These are phyloP conservation scores for Numenius phaeopus DNA, from an alignment of 2,797 vertebrate species.

Conservation along the genomic window DNA sequence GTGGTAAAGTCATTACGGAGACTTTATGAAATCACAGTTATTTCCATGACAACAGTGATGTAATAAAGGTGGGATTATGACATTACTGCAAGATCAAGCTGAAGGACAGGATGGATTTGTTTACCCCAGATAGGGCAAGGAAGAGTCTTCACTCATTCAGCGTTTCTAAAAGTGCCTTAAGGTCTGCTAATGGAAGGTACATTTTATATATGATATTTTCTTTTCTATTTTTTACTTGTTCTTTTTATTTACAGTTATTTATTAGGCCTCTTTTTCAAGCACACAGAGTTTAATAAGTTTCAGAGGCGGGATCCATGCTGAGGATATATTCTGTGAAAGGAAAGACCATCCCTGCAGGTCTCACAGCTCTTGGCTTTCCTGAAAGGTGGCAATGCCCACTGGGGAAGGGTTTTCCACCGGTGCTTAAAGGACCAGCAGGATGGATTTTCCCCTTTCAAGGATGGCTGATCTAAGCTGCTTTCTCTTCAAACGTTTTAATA, in stretches of 20 bases:
- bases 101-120: conserved; percentile 72
- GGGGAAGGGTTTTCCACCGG: conserved; percentile 8
- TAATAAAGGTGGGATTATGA: conserved; percentile 75
- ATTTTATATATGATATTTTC: neutral
- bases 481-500: conserved; percentile 44
- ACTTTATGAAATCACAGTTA: conserved; percentile 76
- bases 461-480: conserved; percentile 38
- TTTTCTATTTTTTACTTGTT: neutral
- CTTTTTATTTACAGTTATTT: neutral
- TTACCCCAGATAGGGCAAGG: conserved; percentile 54
- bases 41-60: conserved; percentile 75
- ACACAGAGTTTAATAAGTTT: neutral
- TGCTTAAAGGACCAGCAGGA: neutral
- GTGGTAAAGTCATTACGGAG: conserved; percentile 67
- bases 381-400: neutral
- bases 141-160: conserved; percentile 42
- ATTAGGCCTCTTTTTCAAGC: neutral
- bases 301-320: neutral
- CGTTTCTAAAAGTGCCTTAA: conserved; percentile 24
- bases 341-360: neutral
- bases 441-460: conserved; percentile 1
- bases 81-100: conserved; percentile 67
- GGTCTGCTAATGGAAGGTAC: conserved; percentile 43
- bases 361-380: neutral
- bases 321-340: neutral